Conservation (phyloP, 1,140 invertebrate genomes). For the Acromyrmex charruanus region DNA sequence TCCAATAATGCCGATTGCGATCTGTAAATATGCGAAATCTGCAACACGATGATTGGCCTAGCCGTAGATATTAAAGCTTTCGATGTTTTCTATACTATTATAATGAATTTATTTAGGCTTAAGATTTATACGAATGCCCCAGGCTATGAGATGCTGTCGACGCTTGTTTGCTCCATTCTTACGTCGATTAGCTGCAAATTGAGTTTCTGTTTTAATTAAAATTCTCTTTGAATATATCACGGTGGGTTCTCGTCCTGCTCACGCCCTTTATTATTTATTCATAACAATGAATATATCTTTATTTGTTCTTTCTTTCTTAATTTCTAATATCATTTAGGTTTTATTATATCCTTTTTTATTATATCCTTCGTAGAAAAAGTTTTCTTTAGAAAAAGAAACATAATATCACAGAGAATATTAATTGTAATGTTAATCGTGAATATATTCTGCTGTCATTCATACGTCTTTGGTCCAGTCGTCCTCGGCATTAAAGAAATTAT, state of each 20-base stretch:
- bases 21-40: constrained; percentile 8
- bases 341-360: not conserved
- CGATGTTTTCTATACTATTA: not conserved
- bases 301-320: not conserved
- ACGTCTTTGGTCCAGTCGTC: not conserved
- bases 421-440: constrained; percentile 4
- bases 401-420: not conserved
- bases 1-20: not conserved
- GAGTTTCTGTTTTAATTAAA: constrained; percentile 40
- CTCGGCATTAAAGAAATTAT: not conserved
- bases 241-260: not conserved
- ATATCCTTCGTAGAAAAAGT: not conserved
- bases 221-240: constrained; percentile 24
- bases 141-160: constrained; percentile 24
- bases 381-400: not conserved
- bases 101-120: constrained; percentile 41
- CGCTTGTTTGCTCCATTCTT: constrained; percentile 48
- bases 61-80: not conserved
- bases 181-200: constrained; percentile 32
- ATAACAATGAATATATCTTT: not conserved
- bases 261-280: constrained; percentile 2
- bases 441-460: not conserved
- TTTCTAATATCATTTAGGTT: not conserved
- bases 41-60: not conserved
- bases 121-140: constrained; percentile 6